Conservation (phyloP, 2,113 vertebrate genomes). For the Ariopsis seemanni region DNA sequence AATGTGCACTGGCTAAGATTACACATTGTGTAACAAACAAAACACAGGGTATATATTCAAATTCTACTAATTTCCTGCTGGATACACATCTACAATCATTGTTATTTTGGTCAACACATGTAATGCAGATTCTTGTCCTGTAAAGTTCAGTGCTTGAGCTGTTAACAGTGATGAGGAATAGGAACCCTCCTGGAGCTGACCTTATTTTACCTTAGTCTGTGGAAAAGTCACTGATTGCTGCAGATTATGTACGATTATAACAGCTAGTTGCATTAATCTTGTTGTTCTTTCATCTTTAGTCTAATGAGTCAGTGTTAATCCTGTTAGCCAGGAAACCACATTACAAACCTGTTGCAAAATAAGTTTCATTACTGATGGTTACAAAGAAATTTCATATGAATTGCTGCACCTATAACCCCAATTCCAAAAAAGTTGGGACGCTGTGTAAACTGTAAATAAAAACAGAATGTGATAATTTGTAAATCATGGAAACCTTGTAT, state of each 20-base stretch:
- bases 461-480: no score
- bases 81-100: not conserved
- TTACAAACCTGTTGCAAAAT: not conserved
- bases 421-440: no score
- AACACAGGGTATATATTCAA: not conserved
- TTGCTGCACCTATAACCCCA: not conserved
- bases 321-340: not conserved
- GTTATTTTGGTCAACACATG: not conserved
- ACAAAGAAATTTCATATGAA: not conserved
- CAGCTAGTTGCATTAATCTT: not conserved
- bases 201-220: slow-evolving; percentile 22
- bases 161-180: slow-evolving; percentile 24
- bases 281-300: not conserved
- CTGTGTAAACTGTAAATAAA: no score
- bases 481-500: no score
- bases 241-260: slow-evolving; percentile 1
- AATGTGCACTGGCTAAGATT: not conserved
- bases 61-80: not conserved
- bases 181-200: not conserved
- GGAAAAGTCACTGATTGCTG: slow-evolving; percentile 4
- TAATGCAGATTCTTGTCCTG: not conserved
- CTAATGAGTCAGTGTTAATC: not conserved
- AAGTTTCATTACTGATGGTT: not conserved
- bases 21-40: not conserved
- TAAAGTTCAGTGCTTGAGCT: slow-evolving; percentile 14